Conservation (phyloP, 2,797 vertebrate species). For the Danio jaintianensis region DNA sequence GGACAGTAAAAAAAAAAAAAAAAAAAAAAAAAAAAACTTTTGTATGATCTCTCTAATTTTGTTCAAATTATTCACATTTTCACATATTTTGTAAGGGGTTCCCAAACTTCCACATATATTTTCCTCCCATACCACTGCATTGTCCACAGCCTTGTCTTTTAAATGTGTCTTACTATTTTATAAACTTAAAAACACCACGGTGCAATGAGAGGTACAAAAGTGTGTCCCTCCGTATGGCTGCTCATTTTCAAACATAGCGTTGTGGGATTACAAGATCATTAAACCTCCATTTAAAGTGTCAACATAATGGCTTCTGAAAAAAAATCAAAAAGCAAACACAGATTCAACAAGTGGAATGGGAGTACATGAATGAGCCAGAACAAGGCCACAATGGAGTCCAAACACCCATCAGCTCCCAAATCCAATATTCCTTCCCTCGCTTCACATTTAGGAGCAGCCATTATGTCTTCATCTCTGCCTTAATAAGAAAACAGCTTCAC, state of each 20-base stretch:
- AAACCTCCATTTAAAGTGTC: slow-evolving; percentile 38
- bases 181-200: not conserved
- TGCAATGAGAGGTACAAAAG: slow-evolving; percentile 7
- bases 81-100: not conserved
- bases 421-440: not conserved
- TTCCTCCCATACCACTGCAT: not conserved
- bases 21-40: no score
- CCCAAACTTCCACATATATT: no score
- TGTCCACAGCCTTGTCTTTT: not conserved
- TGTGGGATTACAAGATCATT: slow-evolving; percentile 40
- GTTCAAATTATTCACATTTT: not conserved
- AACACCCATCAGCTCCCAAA: slow-evolving; percentile 18
- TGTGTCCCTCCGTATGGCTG: not conserved
- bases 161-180: slow-evolving; percentile 7
- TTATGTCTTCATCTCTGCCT: slow-evolving; percentile 15
- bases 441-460: not conserved
- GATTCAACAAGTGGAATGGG: slow-evolving; percentile 25
- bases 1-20: no score
- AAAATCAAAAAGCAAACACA: slow-evolving; percentile 17
- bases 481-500: slow-evolving; percentile 29
- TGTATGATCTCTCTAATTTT: no score
- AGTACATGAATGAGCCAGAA: slow-evolving; percentile 23
- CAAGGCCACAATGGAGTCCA: slow-evolving; percentile 20
- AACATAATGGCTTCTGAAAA: slow-evolving; percentile 19
- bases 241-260: slow-evolving; percentile 20